Evolutionary conservation across 2,113 vertebrate genomes (phyloP).

Genomic region (Hemiscyllium ocellatum): DNA sequence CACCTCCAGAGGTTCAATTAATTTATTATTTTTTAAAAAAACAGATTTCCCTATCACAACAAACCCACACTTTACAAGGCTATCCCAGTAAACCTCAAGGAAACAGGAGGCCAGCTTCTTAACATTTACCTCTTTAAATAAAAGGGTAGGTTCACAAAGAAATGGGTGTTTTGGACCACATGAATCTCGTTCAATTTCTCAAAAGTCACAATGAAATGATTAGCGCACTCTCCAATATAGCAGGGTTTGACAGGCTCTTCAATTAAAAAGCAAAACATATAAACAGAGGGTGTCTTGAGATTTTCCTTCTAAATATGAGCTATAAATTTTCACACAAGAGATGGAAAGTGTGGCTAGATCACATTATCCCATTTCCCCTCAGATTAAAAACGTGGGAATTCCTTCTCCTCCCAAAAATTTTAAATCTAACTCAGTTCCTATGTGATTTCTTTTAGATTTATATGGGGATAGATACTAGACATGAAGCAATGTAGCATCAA

Average conservation of each 20-base stretch:
- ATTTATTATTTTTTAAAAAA: not conserved
- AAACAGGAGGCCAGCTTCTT: not conserved
- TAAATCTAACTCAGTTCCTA: not conserved
- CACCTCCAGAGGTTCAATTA: not conserved
- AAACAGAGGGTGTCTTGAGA: not conserved
- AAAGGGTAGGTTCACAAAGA: not conserved
- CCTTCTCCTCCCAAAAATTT: not conserved
- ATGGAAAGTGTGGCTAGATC: not conserved
- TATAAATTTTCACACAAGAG: not conserved
- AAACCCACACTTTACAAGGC: not conserved
- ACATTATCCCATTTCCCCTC: not conserved
- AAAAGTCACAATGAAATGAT: not conserved
- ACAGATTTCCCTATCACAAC: not conserved
- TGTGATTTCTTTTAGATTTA: not conserved
- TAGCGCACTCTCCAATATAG: not conserved
- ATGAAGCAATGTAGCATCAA: not conserved
- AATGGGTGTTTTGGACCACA: not conserved
- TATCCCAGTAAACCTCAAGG: not conserved
- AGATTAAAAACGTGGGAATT: not conserved
- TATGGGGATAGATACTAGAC: not conserved
- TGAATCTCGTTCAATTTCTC: not conserved
- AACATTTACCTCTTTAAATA: not conserved
- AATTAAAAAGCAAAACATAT: not conserved
- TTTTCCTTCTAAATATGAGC: not conserved
- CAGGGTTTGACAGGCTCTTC: not conserved